Conservation (phyloP, 2,113 vertebrate species). For the Eubucco bourcierii region DNA sequence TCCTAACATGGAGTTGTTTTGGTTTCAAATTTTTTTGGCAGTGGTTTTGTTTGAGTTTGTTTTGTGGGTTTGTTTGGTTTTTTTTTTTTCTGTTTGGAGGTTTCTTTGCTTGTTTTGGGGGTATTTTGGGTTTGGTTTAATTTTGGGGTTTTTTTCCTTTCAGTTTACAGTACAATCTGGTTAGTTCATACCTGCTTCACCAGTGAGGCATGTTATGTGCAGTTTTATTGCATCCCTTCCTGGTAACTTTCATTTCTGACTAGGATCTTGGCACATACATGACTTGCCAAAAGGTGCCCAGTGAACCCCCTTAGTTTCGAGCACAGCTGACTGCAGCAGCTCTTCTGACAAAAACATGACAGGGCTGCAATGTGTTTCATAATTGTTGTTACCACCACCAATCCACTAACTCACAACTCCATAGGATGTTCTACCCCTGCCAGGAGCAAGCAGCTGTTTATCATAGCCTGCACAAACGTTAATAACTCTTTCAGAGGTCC, state of each 20-base stretch:
- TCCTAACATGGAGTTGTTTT: no score
- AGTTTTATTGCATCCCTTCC: background rate
- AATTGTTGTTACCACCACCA: background rate
- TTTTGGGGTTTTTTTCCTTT: background rate
- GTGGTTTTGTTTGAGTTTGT: no score
- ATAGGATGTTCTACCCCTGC: background rate
- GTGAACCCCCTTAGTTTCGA: background rate
- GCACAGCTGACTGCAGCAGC: background rate
- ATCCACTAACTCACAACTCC: background rate
- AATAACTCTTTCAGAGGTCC: conserved; percentile 18
- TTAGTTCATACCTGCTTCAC: background rate
- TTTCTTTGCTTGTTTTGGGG: no score
- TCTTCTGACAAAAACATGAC: background rate
- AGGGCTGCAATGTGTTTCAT: background rate
- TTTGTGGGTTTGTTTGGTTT: no score
- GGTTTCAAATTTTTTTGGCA: no score
- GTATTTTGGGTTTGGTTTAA: no score
- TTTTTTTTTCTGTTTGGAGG: no score
- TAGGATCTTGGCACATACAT: background rate
- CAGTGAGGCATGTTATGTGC: background rate
- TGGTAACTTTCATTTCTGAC: background rate
- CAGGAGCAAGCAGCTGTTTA: conserved; percentile 38
- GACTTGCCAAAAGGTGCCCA: background rate
- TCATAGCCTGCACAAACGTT: conserved; percentile 34
- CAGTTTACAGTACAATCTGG: background rate